Percentiles rank a stretch among this genome's conserved stretches.
These are phyloP conservation scores for Philaethria dido DNA, from an alignment of 2,888 invertebrate genomes.

Conservation along the genomic window DNA sequence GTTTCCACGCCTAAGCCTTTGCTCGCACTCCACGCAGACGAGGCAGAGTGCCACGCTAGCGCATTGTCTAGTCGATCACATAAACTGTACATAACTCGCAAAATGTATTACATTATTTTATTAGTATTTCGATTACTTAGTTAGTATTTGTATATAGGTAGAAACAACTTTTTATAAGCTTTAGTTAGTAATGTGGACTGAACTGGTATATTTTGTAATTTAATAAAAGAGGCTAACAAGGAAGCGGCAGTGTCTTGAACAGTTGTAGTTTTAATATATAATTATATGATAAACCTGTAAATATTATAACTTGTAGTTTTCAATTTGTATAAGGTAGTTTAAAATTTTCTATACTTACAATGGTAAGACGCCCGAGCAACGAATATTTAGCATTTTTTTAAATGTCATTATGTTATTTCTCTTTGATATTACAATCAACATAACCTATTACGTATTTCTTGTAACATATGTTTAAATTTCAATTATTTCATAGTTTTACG, in stretches of 20 bases:
- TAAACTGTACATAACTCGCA: conserved; percentile 41
- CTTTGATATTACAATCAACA: no score
- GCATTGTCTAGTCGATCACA: conserved; percentile 75
- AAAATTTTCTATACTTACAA: neutral
- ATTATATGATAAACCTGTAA: conserved; percentile 17
- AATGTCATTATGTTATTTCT: no score
- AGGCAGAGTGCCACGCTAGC: conserved; percentile 90
- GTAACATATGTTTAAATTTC: no score
- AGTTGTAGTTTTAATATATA: conserved; percentile 13
- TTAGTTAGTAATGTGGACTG: neutral
- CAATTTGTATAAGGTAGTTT: neutral
- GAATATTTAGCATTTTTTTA: conserved; percentile 4
- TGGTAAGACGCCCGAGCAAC: conserved; percentile 18
- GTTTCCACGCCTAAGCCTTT: conserved; percentile 74
- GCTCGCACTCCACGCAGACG: conserved; percentile 87
- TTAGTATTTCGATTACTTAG: conserved; percentile 9
- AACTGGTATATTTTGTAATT: neutral
- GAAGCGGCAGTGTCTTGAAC: neutral
- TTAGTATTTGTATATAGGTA: conserved; percentile 23
- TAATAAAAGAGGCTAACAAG: neutral
- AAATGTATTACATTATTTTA: conserved; percentile 2
- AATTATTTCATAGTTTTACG: no score
- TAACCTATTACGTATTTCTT: no score
- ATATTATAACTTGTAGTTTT: conserved; percentile 10
- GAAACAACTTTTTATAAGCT: neutral